phyloP scores from a whole-genome alignment of 1,140 invertebrate species.

The Brachionus paranguensis region DNA sequence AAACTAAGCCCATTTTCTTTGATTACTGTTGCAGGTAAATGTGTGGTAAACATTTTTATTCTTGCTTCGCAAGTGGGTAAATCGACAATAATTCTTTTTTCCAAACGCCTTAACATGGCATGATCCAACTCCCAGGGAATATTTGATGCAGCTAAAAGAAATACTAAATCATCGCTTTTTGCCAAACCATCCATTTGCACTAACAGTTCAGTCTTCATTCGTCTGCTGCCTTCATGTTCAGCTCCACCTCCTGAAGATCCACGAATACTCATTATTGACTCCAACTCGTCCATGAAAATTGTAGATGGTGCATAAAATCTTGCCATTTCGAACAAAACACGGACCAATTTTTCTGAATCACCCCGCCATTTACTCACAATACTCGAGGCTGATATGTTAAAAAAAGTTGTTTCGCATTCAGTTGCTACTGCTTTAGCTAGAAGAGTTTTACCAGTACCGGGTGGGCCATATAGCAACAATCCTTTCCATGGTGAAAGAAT shows the following conservation, averaged over 20 bases:
- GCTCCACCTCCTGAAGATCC: conserved; percentile 51
- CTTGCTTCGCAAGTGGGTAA: conserved; percentile 66
- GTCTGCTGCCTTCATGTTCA: conserved; percentile 60
- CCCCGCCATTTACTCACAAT: conserved; percentile 88
- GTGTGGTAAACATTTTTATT: conserved; percentile 63
- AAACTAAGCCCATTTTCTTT: conserved; percentile 55
- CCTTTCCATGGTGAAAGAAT: conserved; percentile 76
- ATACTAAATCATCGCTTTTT: conserved; percentile 63
- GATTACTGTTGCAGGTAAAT: conserved; percentile 57
- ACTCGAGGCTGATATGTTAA: conserved; percentile 80
- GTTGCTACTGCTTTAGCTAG: conserved; percentile 78
- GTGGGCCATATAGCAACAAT: conserved; percentile 76
- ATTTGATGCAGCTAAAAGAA: conserved; percentile 81
- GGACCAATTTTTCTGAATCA: conserved; percentile 84
- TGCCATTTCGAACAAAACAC: conserved; percentile 62
- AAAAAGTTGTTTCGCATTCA: conserved; percentile 78
- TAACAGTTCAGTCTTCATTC: conserved; percentile 66
- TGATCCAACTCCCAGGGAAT: conserved; percentile 83
- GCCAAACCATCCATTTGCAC: conserved; percentile 70
- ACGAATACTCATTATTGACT: conserved; percentile 58
- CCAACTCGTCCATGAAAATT: conserved; percentile 60
- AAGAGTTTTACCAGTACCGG: conserved; percentile 76
- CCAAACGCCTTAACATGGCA: conserved; percentile 76
- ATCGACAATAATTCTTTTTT: conserved; percentile 76
- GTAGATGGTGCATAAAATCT: conserved; percentile 59